Evolutionary conservation across 1,140 invertebrate species (phyloP), one percentile per base, ranked within the genome.

Genomic region (Brevipalpus yothersi): DNA sequence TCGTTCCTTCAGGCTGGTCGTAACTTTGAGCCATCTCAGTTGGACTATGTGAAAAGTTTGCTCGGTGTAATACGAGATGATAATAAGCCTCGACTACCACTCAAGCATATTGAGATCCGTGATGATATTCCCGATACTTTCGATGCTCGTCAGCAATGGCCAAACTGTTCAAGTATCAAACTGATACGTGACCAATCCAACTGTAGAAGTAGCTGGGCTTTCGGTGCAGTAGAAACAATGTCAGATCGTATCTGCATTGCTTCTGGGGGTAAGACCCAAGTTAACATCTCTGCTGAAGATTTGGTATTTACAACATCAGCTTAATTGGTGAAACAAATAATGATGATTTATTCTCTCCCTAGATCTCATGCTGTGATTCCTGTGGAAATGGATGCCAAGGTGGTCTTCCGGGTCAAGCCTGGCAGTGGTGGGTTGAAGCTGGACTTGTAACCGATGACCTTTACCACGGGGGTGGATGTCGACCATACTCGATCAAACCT

Each of bases 211-310:
- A 69, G 66, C 58, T 71, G 83, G 82, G 86, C 86, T 8, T 86
- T 90, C 71, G 88, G 86, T 55, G 86, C 89, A n/a, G 86, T 86
- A 1, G 86, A 89, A 72, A 83, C 88, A 1, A 93, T 94, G 81
- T 86, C 86, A 17, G 90, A 95, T 71, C 75, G 90, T 56, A 77
- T 76, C 51, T 95, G 90, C 70, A 89, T 91, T 63, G 81, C 84
- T 63, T 84, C 82, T 0, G 77, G 82, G 23, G 86, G 79, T 19
- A 77, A 76, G 39, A 66, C 75, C 8, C 77, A 89, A 67, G 79
- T 83, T 63, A 78, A 82, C 64, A 78, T 90, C 58, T 90, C 87
- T 1, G 79, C 87, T 40, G 84, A 91, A 69, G 86, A 94, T 74
- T 72, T 93, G 57, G 72, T 91, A n/a, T n/a, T n/a, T n/a, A n/a